phyloP scores from a whole-genome alignment of 2,888 invertebrate genomes.

The Drosophila rubida region DNA sequence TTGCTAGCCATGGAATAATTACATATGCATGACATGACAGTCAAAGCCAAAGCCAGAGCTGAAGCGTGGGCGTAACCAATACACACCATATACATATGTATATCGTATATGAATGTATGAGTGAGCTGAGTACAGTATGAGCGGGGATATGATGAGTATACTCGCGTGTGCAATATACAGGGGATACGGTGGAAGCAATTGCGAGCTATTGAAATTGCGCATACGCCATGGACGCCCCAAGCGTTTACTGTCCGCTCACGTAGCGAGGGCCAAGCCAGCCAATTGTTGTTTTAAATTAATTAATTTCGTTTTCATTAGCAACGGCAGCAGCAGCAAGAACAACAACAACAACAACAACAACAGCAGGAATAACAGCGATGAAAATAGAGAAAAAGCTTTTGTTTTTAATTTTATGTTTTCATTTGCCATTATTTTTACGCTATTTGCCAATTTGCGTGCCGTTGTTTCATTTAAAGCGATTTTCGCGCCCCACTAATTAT shows the following conservation, averaged over 20 bases:
- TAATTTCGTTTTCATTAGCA: conserved; percentile 74
- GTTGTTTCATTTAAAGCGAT: conserved; percentile 70
- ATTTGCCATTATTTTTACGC: conserved; percentile 68
- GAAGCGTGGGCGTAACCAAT: conserved; percentile 70
- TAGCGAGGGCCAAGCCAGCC: conserved; percentile 33
- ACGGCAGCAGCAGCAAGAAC: conserved; percentile 19
- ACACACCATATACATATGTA: conserved; percentile 27
- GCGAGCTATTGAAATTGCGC: conserved; percentile 59
- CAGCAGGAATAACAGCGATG: neutral
- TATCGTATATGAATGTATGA: conserved; percentile 4
- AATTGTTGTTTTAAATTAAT: conserved; percentile 77
- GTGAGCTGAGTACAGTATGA: neutral
- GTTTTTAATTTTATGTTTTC: conserved; percentile 69
- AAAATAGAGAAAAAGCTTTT: conserved; percentile 44
- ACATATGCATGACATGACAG: conserved; percentile 74
- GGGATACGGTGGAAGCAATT: conserved; percentile 10
- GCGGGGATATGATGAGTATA: conserved; percentile 9
- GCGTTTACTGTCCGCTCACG: conserved; percentile 38
- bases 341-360: conserved; percentile 4
- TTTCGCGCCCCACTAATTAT: conserved; percentile 76
- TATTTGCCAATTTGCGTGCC: conserved; percentile 66
- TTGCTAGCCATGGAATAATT: conserved; percentile 69
- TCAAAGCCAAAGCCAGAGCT: conserved; percentile 36
- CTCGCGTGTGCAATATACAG: neutral
- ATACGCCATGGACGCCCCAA: conserved; percentile 45